Evolutionary conservation across 2,113 vertebrate genomes (phyloP), one percentile per base, ranked within the genome.

Genomic region (Taxidea taxus): DNA sequence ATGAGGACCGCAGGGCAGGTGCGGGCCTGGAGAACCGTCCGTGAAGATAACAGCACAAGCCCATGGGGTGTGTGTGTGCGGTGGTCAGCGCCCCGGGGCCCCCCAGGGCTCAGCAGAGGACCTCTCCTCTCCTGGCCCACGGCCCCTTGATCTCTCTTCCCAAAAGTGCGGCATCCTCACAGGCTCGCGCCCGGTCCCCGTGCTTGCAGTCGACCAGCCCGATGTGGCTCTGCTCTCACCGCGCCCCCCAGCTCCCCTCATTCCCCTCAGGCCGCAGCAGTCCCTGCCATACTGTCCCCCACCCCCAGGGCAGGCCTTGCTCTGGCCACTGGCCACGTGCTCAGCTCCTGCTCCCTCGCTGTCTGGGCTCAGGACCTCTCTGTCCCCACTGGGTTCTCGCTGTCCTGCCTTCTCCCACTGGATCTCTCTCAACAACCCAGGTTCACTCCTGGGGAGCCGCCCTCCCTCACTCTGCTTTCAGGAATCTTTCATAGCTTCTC

Each of bases 1-100:
- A n/a, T 6, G 20, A 13, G 7, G 54, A 54, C 18, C 68, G 47
- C 16, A 39, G 27, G 39, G 29, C 62, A 74, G 44, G 7, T 9
- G 70, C 14, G 37, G 66, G 23, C 10, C 31, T 18, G 74, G 25
- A 25, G 27, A 47, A 15, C 7, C 56, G 39, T 2, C 6, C 12
- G 9, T 1, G n/a, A 6, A 42, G 49, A 16, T 4, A 15, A 31
- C 6, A 64, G 62, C 62, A 15, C 62, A 11, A 25, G 56, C 23
- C 21, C 23, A 25, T 58, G 56, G 23, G 23, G 56, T 58, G 8
- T 21, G 6, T 6, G 12, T 10, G 8, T 1, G 2, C 81, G 31
- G 6, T 23, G 14, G 0, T 29, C 58, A 39, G 90, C 51, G 16
- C 13, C 20, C 39, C 0, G 0, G 18, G 16, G 78, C 23, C 2